Percentiles rank a stretch among this genome's conserved stretches.
These are phyloP conservation scores for Oligia strigilis DNA, from an alignment of 2,888 invertebrate species.

Conservation along the genomic window DNA sequence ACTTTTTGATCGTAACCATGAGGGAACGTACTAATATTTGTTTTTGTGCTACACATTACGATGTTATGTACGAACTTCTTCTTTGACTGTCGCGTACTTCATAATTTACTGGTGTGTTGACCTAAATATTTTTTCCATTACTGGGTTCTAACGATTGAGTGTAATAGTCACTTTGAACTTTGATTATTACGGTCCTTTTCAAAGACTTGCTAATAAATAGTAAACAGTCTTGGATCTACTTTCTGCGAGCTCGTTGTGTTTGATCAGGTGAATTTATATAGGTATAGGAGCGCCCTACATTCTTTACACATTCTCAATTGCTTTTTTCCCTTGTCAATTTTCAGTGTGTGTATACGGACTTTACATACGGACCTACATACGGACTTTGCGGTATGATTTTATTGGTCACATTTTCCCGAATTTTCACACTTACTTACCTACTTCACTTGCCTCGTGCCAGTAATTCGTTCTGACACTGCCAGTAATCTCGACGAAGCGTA, in stretches of 20 bases:
- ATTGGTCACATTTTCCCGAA: conserved; percentile 7
- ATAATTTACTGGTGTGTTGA: conserved; percentile 62
- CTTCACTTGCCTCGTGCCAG: background rate
- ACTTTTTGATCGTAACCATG: conserved; percentile 74
- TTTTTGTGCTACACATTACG: conserved; percentile 66
- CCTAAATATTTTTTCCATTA: conserved; percentile 65
- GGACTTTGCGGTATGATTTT: conserved; percentile 38
- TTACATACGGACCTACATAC: conserved; percentile 13
- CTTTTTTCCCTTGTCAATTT: conserved; percentile 63
- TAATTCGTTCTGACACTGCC: conserved; percentile 20
- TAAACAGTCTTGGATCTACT: conserved; percentile 63
- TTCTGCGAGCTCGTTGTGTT: conserved; percentile 58
- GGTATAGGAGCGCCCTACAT: conserved; percentile 51
- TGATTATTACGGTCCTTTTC: conserved; percentile 56
- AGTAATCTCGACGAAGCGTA: conserved; percentile 39
- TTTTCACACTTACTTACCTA: background rate
- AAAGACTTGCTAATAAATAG: conserved; percentile 66
- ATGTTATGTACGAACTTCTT: conserved; percentile 61
- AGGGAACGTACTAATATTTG: conserved; percentile 68
- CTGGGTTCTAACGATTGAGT: conserved; percentile 55
- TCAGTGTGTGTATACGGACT: conserved; percentile 27
- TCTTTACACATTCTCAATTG: conserved; percentile 64
- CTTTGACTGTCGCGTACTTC: conserved; percentile 52
- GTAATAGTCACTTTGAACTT: conserved; percentile 66
- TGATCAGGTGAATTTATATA: conserved; percentile 68